Evolutionary conservation across 2,113 vertebrate species (phyloP), one percentile per base, ranked within the genome.

Genomic region (Corydoras maculifer): DNA sequence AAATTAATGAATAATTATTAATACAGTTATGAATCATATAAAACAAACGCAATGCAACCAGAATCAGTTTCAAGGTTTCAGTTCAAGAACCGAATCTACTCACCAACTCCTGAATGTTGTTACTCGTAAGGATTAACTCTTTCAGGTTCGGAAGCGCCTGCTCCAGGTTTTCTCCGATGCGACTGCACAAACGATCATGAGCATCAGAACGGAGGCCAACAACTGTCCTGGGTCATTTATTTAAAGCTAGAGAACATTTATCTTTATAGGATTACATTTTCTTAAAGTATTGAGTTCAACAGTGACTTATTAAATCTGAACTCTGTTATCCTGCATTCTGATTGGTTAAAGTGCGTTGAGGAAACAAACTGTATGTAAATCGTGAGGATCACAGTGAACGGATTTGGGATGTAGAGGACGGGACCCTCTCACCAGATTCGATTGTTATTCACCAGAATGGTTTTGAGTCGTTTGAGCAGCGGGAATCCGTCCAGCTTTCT

Each of bases 41-140:
- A 53, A 5, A 29, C 8, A 31, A 1, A 58, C 35, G 29, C 10
- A 8, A 48, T 9, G 3, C 10, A 63, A n/a, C 5, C 9, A 50
- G 49, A 50, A 50, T 7, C 49, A 11, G 11, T 31, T 18, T 35
- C 4, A n/a, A n/a, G n/a, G 57, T 9, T 14, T 43, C 15, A 57
- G 7, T 8, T 55, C 29, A 15, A 9, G 8, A 51, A 31, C 18
- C 48, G 29, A 29, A 30, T 15, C 30, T 18, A 86, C 87, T 92
- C 85, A 99, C 97, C 93, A 99, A 77, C 65, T 99, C 97, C 83
- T 94, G 91, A 1, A 99, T 95, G 86, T 91, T 99, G 79, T 99
- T 99, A 86, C 92, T 99, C 53, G 96, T 99, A 15, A 99, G 94
- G 58, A 99, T 79, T 65, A 99, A 88, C 62, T 99, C 97, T 0